These are phyloP conservation scores for Phrynocephalus vlangalii DNA, from an alignment of 2,797 vertebrate genomes.

Conservation along the genomic window DNA sequence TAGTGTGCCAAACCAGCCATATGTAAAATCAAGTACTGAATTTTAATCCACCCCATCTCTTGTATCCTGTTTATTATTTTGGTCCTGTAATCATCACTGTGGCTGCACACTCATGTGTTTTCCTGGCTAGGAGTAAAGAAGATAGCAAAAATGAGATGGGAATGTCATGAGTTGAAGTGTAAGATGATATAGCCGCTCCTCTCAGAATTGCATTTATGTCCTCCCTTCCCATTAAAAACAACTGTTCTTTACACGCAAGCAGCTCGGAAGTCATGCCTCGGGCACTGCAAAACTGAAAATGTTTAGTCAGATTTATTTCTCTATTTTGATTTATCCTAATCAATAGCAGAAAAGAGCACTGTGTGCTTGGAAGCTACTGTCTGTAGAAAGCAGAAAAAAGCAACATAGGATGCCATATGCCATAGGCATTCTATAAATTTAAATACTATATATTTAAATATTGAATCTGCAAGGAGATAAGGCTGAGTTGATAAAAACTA, in stretches of 20 bases:
- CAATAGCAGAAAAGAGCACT: slow-evolving; percentile 39
- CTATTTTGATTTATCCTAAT: slow-evolving; percentile 34
- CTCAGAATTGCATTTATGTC: not conserved
- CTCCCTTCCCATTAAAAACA: not conserved
- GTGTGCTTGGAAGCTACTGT: slow-evolving; percentile 41
- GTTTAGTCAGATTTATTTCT: slow-evolving; percentile 12
- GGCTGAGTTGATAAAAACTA: slow-evolving; percentile 48
- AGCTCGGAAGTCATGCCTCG: slow-evolving; percentile 23
- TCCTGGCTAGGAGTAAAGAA: slow-evolving; percentile 7
- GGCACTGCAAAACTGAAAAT: slow-evolving; percentile 26
- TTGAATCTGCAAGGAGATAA: slow-evolving; percentile 49
- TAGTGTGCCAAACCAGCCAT: not conserved
- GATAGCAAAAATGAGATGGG: not conserved
- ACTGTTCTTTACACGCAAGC: not conserved
- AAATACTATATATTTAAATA: slow-evolving; percentile 37
- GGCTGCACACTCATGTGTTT: not conserved
- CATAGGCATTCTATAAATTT: no score
- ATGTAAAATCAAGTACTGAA: not conserved
- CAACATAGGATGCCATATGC: slow-evolving; percentile 27
- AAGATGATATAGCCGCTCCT: not conserved
- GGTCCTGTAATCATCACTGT: not conserved
- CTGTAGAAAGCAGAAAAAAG: slow-evolving; percentile 44
- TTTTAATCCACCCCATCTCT: not conserved
- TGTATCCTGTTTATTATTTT: not conserved
- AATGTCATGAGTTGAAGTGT: fast-evolving